Evolutionary conservation across 1,140 invertebrate genomes (phyloP).

Genomic region (Drosophila sechellia): DNA sequence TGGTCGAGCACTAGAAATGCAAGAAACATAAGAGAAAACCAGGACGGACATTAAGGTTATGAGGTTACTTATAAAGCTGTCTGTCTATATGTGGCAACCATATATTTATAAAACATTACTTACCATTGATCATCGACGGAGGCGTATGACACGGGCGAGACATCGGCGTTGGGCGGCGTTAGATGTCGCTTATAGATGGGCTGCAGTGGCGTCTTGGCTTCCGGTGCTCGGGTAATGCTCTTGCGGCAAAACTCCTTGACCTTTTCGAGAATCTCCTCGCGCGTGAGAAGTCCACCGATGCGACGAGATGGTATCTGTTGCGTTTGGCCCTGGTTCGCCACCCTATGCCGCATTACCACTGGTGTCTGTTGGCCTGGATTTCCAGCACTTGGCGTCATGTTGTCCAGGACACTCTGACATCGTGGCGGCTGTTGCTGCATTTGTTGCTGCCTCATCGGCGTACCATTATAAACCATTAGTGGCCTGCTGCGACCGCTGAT

Average conservation of each 20-base stretch:
- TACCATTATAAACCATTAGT: constrained; percentile 47
- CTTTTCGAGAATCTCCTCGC: constrained; percentile 81
- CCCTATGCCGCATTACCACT: constrained; percentile 63
- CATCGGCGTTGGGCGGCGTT: constrained; percentile 40
- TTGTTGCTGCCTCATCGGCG: constrained; percentile 4
- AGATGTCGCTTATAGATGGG: constrained; percentile 55
- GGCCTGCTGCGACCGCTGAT: constrained; percentile 57
- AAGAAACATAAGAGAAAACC: neutral
- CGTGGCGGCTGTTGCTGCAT: constrained; percentile 33
- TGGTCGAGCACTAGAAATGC: constrained; percentile 33
- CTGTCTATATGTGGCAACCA: too few relatives aligned
- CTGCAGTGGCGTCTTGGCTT: constrained; percentile 44
- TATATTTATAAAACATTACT: constrained; percentile 8
- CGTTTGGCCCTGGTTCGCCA: constrained; percentile 8
- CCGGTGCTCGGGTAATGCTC: constrained; percentile 66
- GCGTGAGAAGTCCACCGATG: constrained; percentile 71
- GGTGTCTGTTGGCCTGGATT: constrained; percentile 58
- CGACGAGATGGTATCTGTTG: constrained; percentile 30
- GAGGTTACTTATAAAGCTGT: too few relatives aligned
- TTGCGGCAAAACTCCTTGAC: constrained; percentile 83
- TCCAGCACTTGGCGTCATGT: constrained; percentile 37
- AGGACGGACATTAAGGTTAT: too few relatives aligned
- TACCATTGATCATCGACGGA: constrained; percentile 65
- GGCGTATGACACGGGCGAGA: constrained; percentile 80
- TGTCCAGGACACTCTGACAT: constrained; percentile 76